phyloP scores from a whole-genome alignment of 2,888 invertebrate species.

The Pegoplata infirma region DNA sequence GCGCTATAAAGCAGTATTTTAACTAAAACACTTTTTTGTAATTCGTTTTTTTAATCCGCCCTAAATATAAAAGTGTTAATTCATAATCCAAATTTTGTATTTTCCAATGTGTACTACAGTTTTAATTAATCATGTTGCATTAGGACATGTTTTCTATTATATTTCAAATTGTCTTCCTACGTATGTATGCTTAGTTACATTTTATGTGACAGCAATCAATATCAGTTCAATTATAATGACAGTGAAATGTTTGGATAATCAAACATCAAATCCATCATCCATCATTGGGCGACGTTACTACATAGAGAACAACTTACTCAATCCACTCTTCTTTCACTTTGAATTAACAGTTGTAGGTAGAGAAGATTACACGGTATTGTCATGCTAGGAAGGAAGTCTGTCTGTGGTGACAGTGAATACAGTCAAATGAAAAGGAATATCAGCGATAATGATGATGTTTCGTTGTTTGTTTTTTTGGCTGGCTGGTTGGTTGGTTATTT shows the following conservation, averaged over 20 bases:
- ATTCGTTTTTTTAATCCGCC: no score
- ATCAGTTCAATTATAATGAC: constrained; percentile 6
- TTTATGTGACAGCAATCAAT: constrained; percentile 19
- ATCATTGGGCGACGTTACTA: constrained; percentile 71
- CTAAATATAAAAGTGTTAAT: no score
- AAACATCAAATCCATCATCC: constrained; percentile 69
- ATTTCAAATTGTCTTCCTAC: no score
- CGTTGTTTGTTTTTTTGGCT: no score
- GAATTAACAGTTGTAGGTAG: constrained; percentile 29
- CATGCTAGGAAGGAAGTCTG: constrained; percentile 6
- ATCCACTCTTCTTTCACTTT: constrained; percentile 2
- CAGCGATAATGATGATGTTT: constrained; percentile 74
- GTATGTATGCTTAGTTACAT: neutral
- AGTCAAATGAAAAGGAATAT: constrained; percentile 61
- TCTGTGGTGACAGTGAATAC: no score
- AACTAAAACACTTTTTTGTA: no score
- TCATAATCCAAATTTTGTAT: no score
- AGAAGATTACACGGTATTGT: constrained; percentile 38
- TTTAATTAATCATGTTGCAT: no score
- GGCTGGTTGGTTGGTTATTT: no score
- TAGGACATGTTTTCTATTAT: no score
- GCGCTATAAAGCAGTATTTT: no score
- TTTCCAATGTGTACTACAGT: no score
- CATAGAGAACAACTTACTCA: constrained; percentile 39
- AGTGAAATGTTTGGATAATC: constrained; percentile 35